Percentiles rank a stretch among this genome's conserved stretches.
These are phyloP conservation scores for Herpetotheres cachinnans DNA, from an alignment of 2,113 vertebrate species.

Conservation along the genomic window DNA sequence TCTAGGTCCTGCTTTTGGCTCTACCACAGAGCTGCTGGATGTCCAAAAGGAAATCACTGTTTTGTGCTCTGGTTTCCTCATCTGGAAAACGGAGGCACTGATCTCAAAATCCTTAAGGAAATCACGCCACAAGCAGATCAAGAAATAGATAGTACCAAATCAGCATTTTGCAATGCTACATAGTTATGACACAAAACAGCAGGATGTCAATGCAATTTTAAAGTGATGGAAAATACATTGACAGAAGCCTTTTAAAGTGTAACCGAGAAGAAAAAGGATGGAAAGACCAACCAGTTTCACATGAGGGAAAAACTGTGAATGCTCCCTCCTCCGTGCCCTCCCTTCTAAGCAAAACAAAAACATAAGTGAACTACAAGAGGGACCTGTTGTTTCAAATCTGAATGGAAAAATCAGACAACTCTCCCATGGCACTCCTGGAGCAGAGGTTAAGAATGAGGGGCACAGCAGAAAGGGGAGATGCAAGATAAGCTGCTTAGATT, in stretches of 20 bases:
- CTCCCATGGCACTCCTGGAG: conserved; percentile 40
- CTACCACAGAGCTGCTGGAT: background rate
- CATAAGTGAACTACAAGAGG: conserved; percentile 7
- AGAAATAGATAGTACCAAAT: background rate
- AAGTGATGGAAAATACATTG: conserved; percentile 36
- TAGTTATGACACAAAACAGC: conserved; percentile 14
- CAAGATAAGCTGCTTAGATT: conserved; percentile 50
- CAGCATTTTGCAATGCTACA: background rate
- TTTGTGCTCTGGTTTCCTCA: background rate
- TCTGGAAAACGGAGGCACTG: background rate
- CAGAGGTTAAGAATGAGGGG: conserved; percentile 54
- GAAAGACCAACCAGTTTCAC: conserved; percentile 34
- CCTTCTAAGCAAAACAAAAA: conserved; percentile 6
- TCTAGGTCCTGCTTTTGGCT: background rate
- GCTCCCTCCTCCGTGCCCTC: background rate
- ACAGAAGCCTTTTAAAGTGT: conserved; percentile 42
- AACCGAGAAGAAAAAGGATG: conserved; percentile 23
- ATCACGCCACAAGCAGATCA: background rate
- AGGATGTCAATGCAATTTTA: conserved; percentile 28
- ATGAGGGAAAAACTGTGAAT: background rate
- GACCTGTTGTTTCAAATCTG: conserved; percentile 54
- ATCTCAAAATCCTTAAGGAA: conserved; percentile 1
- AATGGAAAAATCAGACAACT: conserved; percentile 62
- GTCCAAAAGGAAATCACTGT: background rate
- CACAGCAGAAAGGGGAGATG: conserved; percentile 34